Base-by-base conservation (phyloP, 2,113 vertebrate genomes). In the Vulpes ferrilata region DNA sequence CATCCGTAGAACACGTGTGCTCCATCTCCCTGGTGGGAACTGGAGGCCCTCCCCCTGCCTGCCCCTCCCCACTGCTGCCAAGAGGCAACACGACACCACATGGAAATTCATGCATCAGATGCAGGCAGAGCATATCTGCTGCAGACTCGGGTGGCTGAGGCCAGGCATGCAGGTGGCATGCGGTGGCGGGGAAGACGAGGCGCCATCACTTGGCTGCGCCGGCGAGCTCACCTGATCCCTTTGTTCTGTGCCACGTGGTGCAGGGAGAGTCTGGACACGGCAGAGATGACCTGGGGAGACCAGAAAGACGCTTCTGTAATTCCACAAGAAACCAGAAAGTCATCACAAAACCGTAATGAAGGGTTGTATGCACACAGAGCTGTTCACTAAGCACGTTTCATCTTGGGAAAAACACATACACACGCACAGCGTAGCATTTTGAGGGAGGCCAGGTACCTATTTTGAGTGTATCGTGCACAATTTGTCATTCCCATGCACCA, bases 211-310 rank as follows among this genome's bases (percentile, higher is more conserved):
- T 2, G 2, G 57, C 62, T 1, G 11, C 2, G 9, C 11, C 35
- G 4, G 9, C 48, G 4, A 35, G 81, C 98, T 99, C 99, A 99
- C 99, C 99, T 99, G 98, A 99, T 99, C 88, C 99, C 99, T 99
- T 99, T 99, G 98, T 99, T 99, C 98, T 99, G 99, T 19, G 99
- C 99, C 60, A 99, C 99, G 96, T 99, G 99, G 99, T 99, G 99
- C 95, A 99, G 99, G 93, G 99, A 99, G 95, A 99, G 99, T 88
- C 99, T 99, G 27, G 99, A 99, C 78, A 99, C 98, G 0, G 99
- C 99, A 0, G 99, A 99, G 98, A 99, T 99, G 71, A 99, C 99
- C 99, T 99, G 99, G 19, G 99, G 98, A 97, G 97, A 96, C 91
- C 91, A 98, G 81, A 96, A 57, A 94, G 88, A 89, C 9, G 65